Evolutionary conservation across 1,140 invertebrate genomes (phyloP), one percentile per base, ranked within the genome.

Genomic region (Radopholus similis): DNA sequence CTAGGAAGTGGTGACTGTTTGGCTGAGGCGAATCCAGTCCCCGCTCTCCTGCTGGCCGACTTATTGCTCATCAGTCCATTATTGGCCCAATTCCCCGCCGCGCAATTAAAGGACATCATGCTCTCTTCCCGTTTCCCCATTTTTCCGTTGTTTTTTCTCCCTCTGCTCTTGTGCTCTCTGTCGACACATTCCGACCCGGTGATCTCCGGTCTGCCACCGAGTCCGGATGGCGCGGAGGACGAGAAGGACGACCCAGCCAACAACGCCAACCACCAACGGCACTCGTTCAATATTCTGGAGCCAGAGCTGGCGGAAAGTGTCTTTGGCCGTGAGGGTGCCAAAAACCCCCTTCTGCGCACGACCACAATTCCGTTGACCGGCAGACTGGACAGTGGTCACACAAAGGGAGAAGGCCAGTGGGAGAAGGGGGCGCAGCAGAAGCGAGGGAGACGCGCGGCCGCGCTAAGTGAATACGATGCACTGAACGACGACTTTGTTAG

Each of bases 401-500:
- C 47, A n/a, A n/a, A n/a, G 9, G 47, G 47, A 21, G 47, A 51
- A 51, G 47, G 47, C 30, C 15, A 21, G 2, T n/a, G 13, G 30
- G 9, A 4, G 13, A 51, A 51, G 47, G 23, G 23, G 23, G 15
- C 30, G 21, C 23, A 51, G 47, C 47, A 28, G 30, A 51, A 8
- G 18, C 47, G 23, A 26, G 11, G 47, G 15, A 51, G 6, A 4
- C 23, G 23, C 18, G 18, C 15, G 8, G 15, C 18, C 21, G 23
- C 32, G 34, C 28, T 21, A 35, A 62, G 32, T 28, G 59, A 62
- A 30, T 62, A 62, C 49, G 59, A 62, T n/a, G 40, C 18, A 47
- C 32, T 62, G 49, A 62, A 62, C 30, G 40, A 62, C 30, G 59
- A 62, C 49, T 62, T 62, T 47, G 21, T 62, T 13, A 62, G 26